Base-by-base conservation (phyloP, 30 jellyfish, hydroid and myxozoan genomes). In the Morbakka virulenta region DNA sequence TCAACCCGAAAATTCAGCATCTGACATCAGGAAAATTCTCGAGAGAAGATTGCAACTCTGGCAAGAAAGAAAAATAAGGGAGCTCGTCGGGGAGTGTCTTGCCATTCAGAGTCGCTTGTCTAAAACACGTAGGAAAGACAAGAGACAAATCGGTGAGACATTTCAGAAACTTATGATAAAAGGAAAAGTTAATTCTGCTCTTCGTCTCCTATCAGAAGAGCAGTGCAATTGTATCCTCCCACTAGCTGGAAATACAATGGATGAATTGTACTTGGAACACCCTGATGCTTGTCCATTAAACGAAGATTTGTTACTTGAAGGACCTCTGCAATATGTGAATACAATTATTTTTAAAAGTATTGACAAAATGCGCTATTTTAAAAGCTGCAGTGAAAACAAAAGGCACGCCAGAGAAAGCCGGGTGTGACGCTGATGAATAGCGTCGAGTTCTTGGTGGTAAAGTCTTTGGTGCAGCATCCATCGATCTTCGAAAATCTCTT, bases 341-440 rank as follows among this genome's bases (percentile, higher is more conserved):
- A 74, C 75, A 22, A 49, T 72, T 27, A 74, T 74, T 20, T 72
- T 35, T 29, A 51, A 72, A 72, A 12, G 52, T 41, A 72, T 72
- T 50, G 50, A 41, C 13, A 1, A 32, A 30, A 50, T 21, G 35
- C 20, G 76, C 74, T 35, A 52, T 75, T 4, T 30, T 21, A 27
- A 41, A 51, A 74, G n/a, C n/a, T n/a, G n/a, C n/a, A n/a, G n/a
- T n/a, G n/a, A n/a, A n/a, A n/a, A n/a, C n/a, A n/a, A n/a, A 74
- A n/a, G 86, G 66, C 0, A 49, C 36, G 61, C 32, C 82, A 3
- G 86, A 66, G 0, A 67, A 80, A 17, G 26, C 84, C 9, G 86
- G 86, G 34, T 36, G 52, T 32, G 86, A 74, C 31, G 86, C 81
- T 74, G 83, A n/a, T 29, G 86, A 80, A 0, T 74, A 66, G 82